Base-by-base conservation (phyloP, 2,888 invertebrate species). In the Erebia aethiops region DNA sequence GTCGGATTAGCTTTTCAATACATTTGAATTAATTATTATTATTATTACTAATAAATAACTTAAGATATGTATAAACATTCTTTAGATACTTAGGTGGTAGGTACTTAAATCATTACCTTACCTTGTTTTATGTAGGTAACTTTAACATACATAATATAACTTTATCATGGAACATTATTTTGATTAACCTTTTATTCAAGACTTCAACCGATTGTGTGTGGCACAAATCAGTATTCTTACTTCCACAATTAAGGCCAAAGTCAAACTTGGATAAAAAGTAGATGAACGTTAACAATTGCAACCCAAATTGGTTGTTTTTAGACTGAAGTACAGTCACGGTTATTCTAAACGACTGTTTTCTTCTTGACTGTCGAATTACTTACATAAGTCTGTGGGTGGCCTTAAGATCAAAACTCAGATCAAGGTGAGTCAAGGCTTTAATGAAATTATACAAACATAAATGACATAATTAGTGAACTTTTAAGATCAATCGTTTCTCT, bases 401-500 rank as follows among this genome's bases (percentile, higher is more conserved):
- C 26, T 57, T 57, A 14, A 49, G 4, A 51, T 51, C n/a, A n/a
- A 51, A n/a, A n/a, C 56, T 11, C 13, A 56, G 18, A 8, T 16
- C 54, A 58, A 35, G 35, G 35, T 21, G n/a, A 58, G 9, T 58
- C 16, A 60, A 41, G 41, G 41, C 9, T 43, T 14, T 11, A 26
- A 16, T 60, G 9, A 16, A 60, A 43, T 57, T 21, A 57, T 9
- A 26, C 56, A 60, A 16, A 43, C 60, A 43, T 16, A 41, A 41
- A 60, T 60, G 41, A 60, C 60, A 26, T 26, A 1, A 43, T 60
- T 41, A 60, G 16, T 60, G 9, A 60, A 7, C 60, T 7, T 43
- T 60, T 60, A 60, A 43, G 60, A 60, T 60, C 41, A 60, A 60
- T 60, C 41, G 8, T 16, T 60, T 60, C 41, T 60, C 11, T 41